Evolutionary conservation across 2,113 vertebrate genomes (phyloP).

Genomic region (Xerus inauris): DNA sequence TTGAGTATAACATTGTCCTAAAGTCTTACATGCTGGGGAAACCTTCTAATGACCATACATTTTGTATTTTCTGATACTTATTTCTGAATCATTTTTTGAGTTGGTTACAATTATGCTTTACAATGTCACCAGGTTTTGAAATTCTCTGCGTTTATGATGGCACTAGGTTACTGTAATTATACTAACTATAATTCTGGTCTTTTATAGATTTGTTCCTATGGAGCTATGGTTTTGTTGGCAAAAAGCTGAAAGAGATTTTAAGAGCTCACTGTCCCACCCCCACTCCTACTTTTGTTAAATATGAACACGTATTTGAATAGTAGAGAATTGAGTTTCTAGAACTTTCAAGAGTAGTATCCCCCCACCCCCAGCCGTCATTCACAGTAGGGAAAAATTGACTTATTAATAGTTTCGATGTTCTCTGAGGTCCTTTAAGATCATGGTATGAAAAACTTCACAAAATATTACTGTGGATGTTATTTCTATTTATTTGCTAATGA

Average conservation of each 20-base stretch:
- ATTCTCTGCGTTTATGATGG: slow-evolving; percentile 22
- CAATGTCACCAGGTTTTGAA: slow-evolving; percentile 30
- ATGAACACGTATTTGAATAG: neutral
- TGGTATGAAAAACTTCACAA: neutral
- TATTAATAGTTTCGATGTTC: slow-evolving; percentile 55
- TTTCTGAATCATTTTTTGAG: slow-evolving; percentile 45
- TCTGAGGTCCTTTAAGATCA: slow-evolving; percentile 42
- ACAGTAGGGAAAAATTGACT: slow-evolving; percentile 8
- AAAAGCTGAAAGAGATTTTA: slow-evolving; percentile 13
- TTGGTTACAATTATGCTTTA: neutral
- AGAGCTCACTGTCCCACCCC: neutral
- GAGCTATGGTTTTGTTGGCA: slow-evolving; percentile 25
- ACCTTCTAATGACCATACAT: neutral
- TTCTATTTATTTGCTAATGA: slow-evolving; percentile 42
- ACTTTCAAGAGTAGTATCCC: neutral
- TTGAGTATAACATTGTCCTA: neutral
- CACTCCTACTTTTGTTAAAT: neutral
- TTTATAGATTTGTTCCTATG: slow-evolving; percentile 44
- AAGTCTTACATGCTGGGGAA: neutral
- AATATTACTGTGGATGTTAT: slow-evolving; percentile 18
- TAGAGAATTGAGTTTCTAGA: neutral
- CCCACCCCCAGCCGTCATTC: too few species aligned
- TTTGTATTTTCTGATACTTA: slow-evolving; percentile 44
- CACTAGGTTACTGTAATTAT: slow-evolving; percentile 34
- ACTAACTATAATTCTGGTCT: slow-evolving; percentile 49